A percentile compares a stretch with the other conserved stretches of the same genome.
These are phyloP conservation scores for Dascillus cervinus DNA, from an alignment of 2,888 invertebrate genomes.

Conservation along the genomic window DNA sequence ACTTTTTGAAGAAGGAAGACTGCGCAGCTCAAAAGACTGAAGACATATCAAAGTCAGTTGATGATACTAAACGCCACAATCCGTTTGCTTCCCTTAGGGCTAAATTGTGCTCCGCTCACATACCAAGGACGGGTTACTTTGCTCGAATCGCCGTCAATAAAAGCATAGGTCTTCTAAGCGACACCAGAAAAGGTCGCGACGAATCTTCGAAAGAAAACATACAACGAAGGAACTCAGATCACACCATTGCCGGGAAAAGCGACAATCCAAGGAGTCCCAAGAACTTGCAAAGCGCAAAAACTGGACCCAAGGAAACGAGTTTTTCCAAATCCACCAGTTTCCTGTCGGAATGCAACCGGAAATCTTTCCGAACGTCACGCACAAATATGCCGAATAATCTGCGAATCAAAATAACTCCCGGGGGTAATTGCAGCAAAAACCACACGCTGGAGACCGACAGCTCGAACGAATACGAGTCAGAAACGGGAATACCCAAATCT, in stretches of 20 bases:
- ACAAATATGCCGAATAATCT: constrained; percentile 31
- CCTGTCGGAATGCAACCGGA: constrained; percentile 32
- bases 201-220: too few species aligned
- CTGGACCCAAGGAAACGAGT: constrained; percentile 26
- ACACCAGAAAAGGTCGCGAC: constrained; percentile 17
- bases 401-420: constrained; percentile 40
- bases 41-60: constrained; percentile 36
- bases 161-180: constrained; percentile 38
- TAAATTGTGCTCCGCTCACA: constrained; percentile 42
- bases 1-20: constrained; percentile 3
- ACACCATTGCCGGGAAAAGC: constrained; percentile 17
- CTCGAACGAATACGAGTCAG: constrained; percentile 50
- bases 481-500: constrained; percentile 49
- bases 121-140: constrained; percentile 40
- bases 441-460: constrained; percentile 44
- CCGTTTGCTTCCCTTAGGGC: constrained; percentile 41
- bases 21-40: constrained; percentile 32
- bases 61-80: constrained; percentile 33
- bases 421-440: constrained; percentile 27
- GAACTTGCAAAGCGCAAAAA: constrained; percentile 30
- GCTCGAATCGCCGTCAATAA: constrained; percentile 41
- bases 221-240: constrained; percentile 24
- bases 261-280: constrained; percentile 18
- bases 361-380: constrained; percentile 24
- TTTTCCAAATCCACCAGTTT: constrained; percentile 41